Conservation (phyloP, 2,888 invertebrate species). For the Pristionchus fissidentatus region DNA sequence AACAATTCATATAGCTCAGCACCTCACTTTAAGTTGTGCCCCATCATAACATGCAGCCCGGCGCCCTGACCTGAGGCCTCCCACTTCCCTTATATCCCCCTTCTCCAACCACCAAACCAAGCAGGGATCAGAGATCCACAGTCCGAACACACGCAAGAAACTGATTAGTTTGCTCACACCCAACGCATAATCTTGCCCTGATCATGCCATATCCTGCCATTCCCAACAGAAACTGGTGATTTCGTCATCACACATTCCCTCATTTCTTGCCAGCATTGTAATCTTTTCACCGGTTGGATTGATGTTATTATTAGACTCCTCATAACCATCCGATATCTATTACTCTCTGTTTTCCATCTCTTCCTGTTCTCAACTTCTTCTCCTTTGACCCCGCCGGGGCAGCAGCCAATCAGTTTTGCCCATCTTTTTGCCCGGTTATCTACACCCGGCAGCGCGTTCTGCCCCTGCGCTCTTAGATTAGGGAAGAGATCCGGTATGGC, state of each 20-base stretch:
- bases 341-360: too few relatives aligned
- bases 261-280: too few relatives aligned
- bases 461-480: background rate
- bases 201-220: too few relatives aligned
- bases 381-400: background rate
- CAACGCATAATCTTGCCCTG: too few relatives aligned
- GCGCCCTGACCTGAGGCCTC: background rate
- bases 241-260: too few relatives aligned
- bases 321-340: too few relatives aligned
- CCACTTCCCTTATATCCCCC: slow-evolving; percentile 20
- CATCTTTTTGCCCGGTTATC: background rate
- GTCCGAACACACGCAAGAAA: background rate
- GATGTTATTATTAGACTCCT: too few relatives aligned
- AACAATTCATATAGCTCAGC: background rate
- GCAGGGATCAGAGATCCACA: slow-evolving; percentile 29
- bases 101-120: background rate
- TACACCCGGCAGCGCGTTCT: too few relatives aligned
- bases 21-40: background rate
- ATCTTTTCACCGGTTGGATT: too few relatives aligned
- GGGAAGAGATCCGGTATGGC: slow-evolving; percentile 34
- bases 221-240: too few relatives aligned
- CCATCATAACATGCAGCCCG: background rate
- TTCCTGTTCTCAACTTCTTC: background rate
- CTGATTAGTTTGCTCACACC: slow-evolving; percentile 17
- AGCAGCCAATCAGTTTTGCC: slow-evolving; percentile 39